Percentiles rank a stretch among this genome's conserved stretches.
Evolutionary conservation across 92 coral and sea anemone genomes (phyloP).

Genomic region (Bergia sp.): DNA sequence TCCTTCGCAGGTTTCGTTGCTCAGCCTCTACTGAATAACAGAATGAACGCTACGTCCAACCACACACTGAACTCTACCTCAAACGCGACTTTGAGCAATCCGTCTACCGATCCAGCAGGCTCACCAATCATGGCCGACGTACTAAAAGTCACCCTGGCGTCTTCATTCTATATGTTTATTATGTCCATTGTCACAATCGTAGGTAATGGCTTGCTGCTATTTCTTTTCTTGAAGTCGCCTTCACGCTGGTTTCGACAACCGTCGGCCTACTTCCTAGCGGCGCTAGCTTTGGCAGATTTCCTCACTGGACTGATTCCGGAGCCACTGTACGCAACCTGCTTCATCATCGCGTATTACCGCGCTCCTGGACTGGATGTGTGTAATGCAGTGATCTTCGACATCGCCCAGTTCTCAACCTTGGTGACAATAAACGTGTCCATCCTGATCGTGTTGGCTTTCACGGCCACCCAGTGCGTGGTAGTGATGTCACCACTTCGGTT

Average conservation of each 20-base stretch:
- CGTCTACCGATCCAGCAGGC: not conserved
- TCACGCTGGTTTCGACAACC: slow-evolving; percentile 41
- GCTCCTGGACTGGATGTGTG: not conserved
- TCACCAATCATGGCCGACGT: slow-evolving; percentile 10
- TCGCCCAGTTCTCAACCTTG: not conserved
- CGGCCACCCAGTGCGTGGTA: slow-evolving; percentile 39
- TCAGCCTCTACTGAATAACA: not conserved
- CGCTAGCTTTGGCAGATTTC: slow-evolving; percentile 22
- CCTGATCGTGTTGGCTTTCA: slow-evolving; percentile 42
- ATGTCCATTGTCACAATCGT: slow-evolving; percentile 39
- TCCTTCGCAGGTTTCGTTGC: not conserved
- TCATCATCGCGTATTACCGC: slow-evolving; percentile 9
- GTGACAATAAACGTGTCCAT: slow-evolving; percentile 23
- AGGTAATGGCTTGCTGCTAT: slow-evolving; percentile 54
- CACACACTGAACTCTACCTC: slow-evolving; percentile 5
- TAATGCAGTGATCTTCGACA: not conserved
- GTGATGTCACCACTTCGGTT: slow-evolving; percentile 42
- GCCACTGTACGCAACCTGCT: slow-evolving; percentile 33
- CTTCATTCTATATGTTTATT: slow-evolving; percentile 40
- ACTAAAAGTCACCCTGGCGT: slow-evolving; percentile 27
- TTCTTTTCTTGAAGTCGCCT: slow-evolving; percentile 42
- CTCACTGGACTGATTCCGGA: slow-evolving; percentile 35
- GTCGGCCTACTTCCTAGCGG: slow-evolving; percentile 44
- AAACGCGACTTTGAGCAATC: not conserved
- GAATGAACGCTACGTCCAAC: slow-evolving; percentile 7